Base-by-base conservation (phyloP, 2,113 vertebrate genomes). In the Cygnus buccinator region DNA sequence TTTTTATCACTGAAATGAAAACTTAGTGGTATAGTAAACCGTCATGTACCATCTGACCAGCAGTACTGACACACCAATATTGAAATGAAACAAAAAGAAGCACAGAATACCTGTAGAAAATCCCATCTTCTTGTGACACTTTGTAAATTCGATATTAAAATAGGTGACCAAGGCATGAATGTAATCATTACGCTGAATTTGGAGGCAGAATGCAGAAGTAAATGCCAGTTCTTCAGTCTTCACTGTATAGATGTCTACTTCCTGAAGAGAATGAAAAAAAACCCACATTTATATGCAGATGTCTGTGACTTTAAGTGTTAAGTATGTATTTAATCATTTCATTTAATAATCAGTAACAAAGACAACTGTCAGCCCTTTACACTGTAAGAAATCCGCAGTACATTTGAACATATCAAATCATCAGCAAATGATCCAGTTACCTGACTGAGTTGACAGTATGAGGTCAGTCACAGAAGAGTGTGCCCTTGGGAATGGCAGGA, bases 71-170 rank as follows among this genome's bases (percentile, higher is more conserved):
- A 67, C 31, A 81, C 26, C 55, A 29, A 26, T 81, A 78, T 1
- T 67, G 54, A 87, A 78, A 80, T n/a, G 1, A 59, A 67, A 80
- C 59, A 0, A 80, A 52, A 54, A 65, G n/a, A 54, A 41, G 22
- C 28, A 48, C 18, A 58, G 46, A 91, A 97, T 96, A 99, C 99
- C 99, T 96, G 99, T 99, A 88, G 99, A 99, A 98, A 99, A 99
- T 29, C 99, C 99, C 14, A 99, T 99, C 94, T 99, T 99, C 90
- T 99, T 99, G 97, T 99, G 99, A 98, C 99, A 99, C 97, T 99
- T 99, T 2, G 99, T 99, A 98, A 99, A 99, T 97, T 99, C 99
- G 3, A 99, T 99, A 97, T 99, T 99, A 97, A 99, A 99, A 97
- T 99, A 99, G 88, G 99, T 99, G 97, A 99, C 99, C 92, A 99